Evolutionary conservation across 2,888 invertebrate species (phyloP).

Genomic region (Pristionchus entomophagus): DNA sequence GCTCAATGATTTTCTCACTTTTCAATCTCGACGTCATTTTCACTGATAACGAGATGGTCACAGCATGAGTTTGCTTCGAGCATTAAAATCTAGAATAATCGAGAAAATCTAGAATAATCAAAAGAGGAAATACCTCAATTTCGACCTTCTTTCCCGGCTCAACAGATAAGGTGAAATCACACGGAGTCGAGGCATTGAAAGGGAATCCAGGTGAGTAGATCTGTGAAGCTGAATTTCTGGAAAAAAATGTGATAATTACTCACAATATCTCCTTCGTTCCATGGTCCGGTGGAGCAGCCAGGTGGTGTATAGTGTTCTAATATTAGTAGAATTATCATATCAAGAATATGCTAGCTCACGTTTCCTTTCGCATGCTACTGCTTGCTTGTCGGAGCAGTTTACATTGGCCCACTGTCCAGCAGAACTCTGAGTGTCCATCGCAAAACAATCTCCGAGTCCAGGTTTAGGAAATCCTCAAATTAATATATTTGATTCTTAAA

Average conservation of each 20-base stretch:
- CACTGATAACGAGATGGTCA: neutral
- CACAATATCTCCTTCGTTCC: neutral
- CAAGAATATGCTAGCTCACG: neutral
- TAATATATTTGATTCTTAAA: neutral
- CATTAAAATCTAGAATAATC: neutral
- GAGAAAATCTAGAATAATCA: neutral
- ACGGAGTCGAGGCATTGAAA: neutral
- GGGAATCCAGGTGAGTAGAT: slow-evolving; percentile 14
- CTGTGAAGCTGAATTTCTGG: neutral
- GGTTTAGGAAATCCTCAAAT: neutral
- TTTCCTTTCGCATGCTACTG: neutral
- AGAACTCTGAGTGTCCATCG: neutral
- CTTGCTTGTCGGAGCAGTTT: neutral
- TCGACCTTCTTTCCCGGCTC: neutral
- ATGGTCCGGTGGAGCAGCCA: neutral
- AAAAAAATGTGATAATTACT: neutral
- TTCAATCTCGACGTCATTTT: neutral
- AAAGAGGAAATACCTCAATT: neutral
- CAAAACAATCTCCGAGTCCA: neutral
- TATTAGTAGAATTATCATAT: neutral
- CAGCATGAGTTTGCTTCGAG: slow-evolving; percentile 14
- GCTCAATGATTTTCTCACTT: neutral
- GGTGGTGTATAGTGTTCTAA: neutral
- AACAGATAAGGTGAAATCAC: neutral
- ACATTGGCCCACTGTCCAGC: neutral